phyloP scores from a whole-genome alignment of 2,888 invertebrate species.

The Selenia dentaria region DNA sequence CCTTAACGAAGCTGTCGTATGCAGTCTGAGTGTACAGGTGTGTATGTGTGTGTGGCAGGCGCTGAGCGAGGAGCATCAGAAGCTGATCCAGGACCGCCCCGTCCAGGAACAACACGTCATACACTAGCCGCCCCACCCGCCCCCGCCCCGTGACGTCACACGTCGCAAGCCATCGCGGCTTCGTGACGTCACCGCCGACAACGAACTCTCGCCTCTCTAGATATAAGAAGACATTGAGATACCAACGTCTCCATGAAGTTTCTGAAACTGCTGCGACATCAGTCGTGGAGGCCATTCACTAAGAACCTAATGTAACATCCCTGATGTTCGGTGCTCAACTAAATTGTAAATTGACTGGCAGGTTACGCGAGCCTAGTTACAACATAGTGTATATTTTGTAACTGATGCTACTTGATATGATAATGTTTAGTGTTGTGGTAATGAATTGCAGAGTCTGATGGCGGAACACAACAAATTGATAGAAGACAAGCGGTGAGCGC shows the following conservation, averaged over 20 bases:
- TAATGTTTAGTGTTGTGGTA: background rate
- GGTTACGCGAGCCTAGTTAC: too few species aligned
- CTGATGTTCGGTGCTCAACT: background rate
- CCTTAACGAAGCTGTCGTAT: background rate
- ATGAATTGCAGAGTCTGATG: conserved; percentile 82
- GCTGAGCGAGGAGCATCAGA: conserved; percentile 93
- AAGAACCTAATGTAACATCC: too few species aligned
- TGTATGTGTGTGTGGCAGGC: conserved; percentile 83
- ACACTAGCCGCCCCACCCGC: conserved; percentile 50
- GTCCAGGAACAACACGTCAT: conserved; percentile 64
- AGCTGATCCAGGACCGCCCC: conserved; percentile 86
- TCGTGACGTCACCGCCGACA: background rate
- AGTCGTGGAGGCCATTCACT: too few species aligned
- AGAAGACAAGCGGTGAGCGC: conserved; percentile 54
- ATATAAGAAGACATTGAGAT: too few species aligned
- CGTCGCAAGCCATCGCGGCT: background rate
- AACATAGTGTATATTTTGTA: too few species aligned
- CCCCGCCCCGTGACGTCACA: conserved; percentile 1
- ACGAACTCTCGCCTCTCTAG: too few species aligned
- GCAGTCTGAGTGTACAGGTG: conserved; percentile 41
- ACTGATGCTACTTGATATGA: too few species aligned
- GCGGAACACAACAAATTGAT: conserved; percentile 83
- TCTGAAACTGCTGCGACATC: too few species aligned
- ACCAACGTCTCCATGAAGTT: too few species aligned
- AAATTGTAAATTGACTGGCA: background rate